Conservation (phyloP, 2,888 invertebrate species). For the Cerastis rubricosa region DNA sequence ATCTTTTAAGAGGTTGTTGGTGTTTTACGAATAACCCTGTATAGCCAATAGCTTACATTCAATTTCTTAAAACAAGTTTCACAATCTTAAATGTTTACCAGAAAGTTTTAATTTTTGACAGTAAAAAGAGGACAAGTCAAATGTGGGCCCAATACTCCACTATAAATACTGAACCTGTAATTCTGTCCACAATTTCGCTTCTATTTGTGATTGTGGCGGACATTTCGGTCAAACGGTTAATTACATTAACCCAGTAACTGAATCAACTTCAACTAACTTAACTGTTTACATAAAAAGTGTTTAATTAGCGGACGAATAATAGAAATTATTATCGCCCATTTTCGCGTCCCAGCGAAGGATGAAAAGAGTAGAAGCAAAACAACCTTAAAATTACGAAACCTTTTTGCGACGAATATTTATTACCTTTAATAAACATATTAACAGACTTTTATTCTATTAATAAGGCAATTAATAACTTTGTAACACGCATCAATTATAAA, state of each 20-base stretch:
- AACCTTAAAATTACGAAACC: not conserved
- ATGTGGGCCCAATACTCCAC: not conserved
- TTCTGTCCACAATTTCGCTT: not conserved
- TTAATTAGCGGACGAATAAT: not conserved
- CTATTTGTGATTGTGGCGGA: not conserved
- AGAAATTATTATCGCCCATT: not conserved
- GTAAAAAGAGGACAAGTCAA: not conserved
- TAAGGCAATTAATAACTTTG: slow-evolving; percentile 23
- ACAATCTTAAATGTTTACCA: not conserved
- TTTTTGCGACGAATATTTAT: not conserved
- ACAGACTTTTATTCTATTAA: slow-evolving; percentile 16
- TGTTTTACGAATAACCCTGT: too few species aligned
- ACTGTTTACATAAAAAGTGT: not conserved
- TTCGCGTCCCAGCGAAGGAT: not conserved
- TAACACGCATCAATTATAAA: slow-evolving; percentile 30
- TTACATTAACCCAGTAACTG: not conserved
- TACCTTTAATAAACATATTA: not conserved
- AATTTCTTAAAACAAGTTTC: not conserved
- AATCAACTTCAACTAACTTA: not conserved
- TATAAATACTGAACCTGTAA: too few species aligned
- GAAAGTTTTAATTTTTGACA: not conserved
- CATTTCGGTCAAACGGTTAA: not conserved
- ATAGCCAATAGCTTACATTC: too few species aligned
- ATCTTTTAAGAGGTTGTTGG: too few species aligned
- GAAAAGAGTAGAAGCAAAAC: not conserved